A percentile compares a stretch with the other conserved stretches of the same genome.
Conservation (phyloP, 2,888 invertebrate species). For the Augochlorella aurata region DNA sequence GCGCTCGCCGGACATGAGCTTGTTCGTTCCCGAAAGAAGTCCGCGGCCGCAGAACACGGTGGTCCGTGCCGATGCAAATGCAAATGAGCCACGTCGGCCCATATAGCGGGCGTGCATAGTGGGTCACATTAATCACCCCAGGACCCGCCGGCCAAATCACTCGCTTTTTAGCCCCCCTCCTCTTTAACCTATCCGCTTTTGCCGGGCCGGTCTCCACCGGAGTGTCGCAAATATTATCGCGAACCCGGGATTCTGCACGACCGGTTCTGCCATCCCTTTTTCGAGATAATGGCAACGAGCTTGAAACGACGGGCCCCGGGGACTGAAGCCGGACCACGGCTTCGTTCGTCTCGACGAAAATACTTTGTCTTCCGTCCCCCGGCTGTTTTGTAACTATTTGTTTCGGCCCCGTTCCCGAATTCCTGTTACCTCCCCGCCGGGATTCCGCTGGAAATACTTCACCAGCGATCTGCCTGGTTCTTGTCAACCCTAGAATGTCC, state of each 20-base stretch:
- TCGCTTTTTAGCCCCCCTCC: constrained; percentile 45
- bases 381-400: constrained; percentile 57
- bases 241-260: constrained; percentile 60
- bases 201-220: constrained; percentile 13
- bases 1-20: constrained; percentile 45
- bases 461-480: constrained; percentile 1
- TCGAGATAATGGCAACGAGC: constrained; percentile 55
- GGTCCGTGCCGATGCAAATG: constrained; percentile 68
- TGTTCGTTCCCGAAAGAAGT: constrained; percentile 61
- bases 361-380: constrained; percentile 51
- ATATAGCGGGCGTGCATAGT: constrained; percentile 69
- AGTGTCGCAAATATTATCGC: constrained; percentile 66
- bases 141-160: constrained; percentile 54
- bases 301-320: constrained; percentile 39
- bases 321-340: constrained; percentile 1
- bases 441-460: constrained; percentile 14
- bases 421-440: constrained; percentile 26
- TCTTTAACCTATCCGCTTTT: constrained; percentile 21
- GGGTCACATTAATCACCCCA: constrained; percentile 67
- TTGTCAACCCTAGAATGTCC: constrained; percentile 22
- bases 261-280: constrained; percentile 48
- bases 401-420: constrained; percentile 37
- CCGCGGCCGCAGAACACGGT: constrained; percentile 63
- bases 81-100: constrained; percentile 67
- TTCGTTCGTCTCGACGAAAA: constrained; percentile 36